These are phyloP conservation scores for Tanypteryx hageni DNA, from an alignment of 2,888 invertebrate species.

Conservation along the genomic window DNA sequence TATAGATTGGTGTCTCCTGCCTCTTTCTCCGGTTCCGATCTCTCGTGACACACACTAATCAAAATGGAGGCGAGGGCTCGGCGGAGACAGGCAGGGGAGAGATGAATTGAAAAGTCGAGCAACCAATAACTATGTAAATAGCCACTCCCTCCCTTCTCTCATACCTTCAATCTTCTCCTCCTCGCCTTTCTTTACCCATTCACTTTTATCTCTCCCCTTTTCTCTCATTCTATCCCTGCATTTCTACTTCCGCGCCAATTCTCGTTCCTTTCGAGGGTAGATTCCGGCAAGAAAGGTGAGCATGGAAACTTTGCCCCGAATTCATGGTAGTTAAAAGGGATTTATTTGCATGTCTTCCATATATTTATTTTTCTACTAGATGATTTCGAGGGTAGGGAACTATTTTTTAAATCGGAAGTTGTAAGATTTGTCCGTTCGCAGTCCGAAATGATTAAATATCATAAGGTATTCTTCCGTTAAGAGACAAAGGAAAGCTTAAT, in stretches of 20 bases:
- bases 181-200: background rate
- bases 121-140: constrained; percentile 35
- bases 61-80: background rate
- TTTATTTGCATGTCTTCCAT: no score
- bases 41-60: background rate
- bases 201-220: background rate
- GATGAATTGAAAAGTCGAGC: background rate
- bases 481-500: no score
- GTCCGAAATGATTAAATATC: no score
- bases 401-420: no score
- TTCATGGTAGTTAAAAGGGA: no score
- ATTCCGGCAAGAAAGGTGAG: no score
- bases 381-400: no score
- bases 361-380: no score
- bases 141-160: background rate
- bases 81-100: no score
- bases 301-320: no score
- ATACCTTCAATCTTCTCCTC: background rate
- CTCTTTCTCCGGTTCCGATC: background rate
- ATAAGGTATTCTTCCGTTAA: no score
- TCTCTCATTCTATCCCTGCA: background rate
- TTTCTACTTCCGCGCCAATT: background rate
- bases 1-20: constrained; percentile 13
- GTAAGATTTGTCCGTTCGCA: no score
- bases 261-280: background rate